Conservation (phyloP, 2,888 invertebrate species). For the Diadegma fenestrale region DNA sequence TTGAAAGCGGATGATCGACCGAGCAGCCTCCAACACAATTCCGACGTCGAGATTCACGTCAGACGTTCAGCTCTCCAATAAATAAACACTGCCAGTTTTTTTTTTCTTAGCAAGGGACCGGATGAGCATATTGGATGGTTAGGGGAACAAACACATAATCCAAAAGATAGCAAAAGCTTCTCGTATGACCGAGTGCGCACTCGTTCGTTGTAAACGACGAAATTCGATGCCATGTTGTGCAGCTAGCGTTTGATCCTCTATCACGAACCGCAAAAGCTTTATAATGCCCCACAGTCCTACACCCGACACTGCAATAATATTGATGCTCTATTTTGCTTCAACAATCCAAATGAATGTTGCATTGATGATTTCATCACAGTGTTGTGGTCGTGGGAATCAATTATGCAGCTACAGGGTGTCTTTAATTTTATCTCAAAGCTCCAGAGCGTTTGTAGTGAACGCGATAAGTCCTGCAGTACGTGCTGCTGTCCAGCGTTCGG, state of each 20-base stretch:
- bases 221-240: constrained; percentile 16
- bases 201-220: constrained; percentile 9
- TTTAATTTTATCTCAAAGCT: background rate
- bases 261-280: constrained; percentile 34
- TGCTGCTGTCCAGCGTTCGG: background rate
- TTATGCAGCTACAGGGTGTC: background rate
- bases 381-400: background rate
- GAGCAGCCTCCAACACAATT: background rate
- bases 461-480: background rate
- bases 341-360: background rate
- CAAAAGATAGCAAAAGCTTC: background rate
- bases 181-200: background rate
- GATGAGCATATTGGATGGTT: background rate
- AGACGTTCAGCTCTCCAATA: background rate
- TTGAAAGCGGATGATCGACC: constrained; percentile 28
- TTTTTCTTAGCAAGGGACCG: background rate
- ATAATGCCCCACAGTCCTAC: constrained; percentile 22
- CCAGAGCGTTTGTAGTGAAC: background rate
- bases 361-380: constrained; percentile 13
- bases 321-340: background rate
- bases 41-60: constrained; percentile 20
- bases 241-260: background rate
- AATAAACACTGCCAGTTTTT: background rate
- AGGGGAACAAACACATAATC: background rate
- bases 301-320: constrained; percentile 4